Base-by-base conservation (phyloP, 2,113 vertebrate species). In the Sylvia atricapilla region DNA sequence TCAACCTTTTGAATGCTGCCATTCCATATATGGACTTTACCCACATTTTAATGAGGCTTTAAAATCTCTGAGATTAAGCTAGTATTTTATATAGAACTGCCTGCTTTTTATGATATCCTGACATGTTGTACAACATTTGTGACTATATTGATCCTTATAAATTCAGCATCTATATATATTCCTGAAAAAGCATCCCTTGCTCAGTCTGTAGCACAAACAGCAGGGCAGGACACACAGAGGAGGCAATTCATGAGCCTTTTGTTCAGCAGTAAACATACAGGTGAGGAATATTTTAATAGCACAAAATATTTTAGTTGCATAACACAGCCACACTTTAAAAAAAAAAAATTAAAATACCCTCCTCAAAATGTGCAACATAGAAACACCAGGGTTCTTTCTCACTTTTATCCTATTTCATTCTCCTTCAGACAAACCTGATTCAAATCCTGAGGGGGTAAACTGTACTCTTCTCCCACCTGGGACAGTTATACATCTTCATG, bases 91-190 rank as follows among this genome's bases (percentile, higher is more conserved):
- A 97, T 64, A 97, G 97, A 97, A 97, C 97, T 97, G 97, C 97
- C 96, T 97, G 97, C 94, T 96, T 97, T 98, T 98, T 98, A 98
- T 97, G 98, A 93, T 97, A 97, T 93, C 95, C 94, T 98, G 98
- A 98, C 97, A 98, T 97, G 97, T 97, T 98, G 98, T 98, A 98
- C 98, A 98, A 98, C 98, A 98, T 97, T 98, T 96, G 95, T 58
- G 94, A 97, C 96, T 98, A 97, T 96, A 97, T 96, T 96, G 96
- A 98, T 98, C 97, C 97, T 98, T 98, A 98, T 97, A 98, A 98
- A 98, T 97, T 97, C 97, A 96, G 96, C 96, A 97, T 97, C 94
- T 97, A 55, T 94, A 97, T 97, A 97, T 97, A 97, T 97, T 96
- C 95, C 95, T 93, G 95, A 95, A 95, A 97, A 97, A 98, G 92